These are phyloP conservation scores for Drosophila pseudoobscura DNA, from an alignment of 1,140 invertebrate genomes.

Conservation along the genomic window DNA sequence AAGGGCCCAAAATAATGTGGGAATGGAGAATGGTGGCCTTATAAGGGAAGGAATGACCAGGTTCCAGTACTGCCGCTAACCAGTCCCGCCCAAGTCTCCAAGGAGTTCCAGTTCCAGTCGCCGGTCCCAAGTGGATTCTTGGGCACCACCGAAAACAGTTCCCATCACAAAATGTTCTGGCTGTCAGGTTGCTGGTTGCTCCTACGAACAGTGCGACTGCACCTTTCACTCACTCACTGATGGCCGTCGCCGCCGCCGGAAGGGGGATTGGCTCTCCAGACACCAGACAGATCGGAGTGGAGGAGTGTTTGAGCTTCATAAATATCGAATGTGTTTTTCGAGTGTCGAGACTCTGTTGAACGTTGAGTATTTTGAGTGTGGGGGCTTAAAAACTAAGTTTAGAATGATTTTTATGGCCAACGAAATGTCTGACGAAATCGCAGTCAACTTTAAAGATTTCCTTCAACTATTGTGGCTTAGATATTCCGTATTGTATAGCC, in stretches of 20 bases:
- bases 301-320: slow-evolving; percentile 20
- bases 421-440: too few species aligned
- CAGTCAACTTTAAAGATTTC: too few species aligned
- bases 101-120: too few species aligned
- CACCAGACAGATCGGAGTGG: not conserved
- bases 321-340: slow-evolving; percentile 6
- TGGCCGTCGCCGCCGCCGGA: not conserved
- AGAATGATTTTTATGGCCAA: too few species aligned
- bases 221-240: slow-evolving; percentile 29
- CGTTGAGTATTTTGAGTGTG: too few species aligned
- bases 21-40: slow-evolving; percentile 9
- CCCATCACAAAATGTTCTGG: slow-evolving; percentile 26
- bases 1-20: slow-evolving; percentile 29
- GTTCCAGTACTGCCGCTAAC: not conserved
- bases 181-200: too few species aligned
- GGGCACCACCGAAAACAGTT: slow-evolving; percentile 9
- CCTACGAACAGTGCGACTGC: slow-evolving; percentile 4
- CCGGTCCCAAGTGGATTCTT: too few species aligned
- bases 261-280: slow-evolving; percentile 16
- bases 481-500: too few species aligned
- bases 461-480: too few species aligned
- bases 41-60: slow-evolving; percentile 16
- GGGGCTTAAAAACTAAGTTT: too few species aligned
- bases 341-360: too few species aligned
- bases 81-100: too few species aligned